Evolutionary conservation across 1,140 invertebrate genomes (phyloP).

Genomic region (Heliconius congener): DNA sequence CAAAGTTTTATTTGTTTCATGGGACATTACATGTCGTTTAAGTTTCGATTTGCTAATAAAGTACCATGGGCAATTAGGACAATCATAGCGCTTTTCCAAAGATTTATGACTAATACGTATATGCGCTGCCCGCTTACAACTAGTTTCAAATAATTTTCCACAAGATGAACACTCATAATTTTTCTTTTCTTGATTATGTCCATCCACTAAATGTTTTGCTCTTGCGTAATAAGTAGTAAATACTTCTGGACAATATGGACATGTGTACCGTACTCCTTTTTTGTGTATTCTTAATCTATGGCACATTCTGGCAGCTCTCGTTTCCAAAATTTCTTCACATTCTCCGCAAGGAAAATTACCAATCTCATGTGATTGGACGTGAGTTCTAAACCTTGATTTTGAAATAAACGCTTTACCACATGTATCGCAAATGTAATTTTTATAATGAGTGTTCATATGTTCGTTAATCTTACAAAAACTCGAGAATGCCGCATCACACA

Average conservation of each 20-base stretch:
- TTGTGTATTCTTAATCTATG: slow-evolving; percentile 63
- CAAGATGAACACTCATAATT: slow-evolving; percentile 55
- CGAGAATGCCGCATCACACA: slow-evolving; percentile 51
- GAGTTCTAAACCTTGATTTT: slow-evolving; percentile 81
- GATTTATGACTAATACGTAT: slow-evolving; percentile 48
- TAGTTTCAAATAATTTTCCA: slow-evolving; percentile 57
- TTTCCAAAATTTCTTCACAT: slow-evolving; percentile 87
- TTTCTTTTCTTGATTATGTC: slow-evolving; percentile 53
- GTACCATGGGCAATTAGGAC: slow-evolving; percentile 48
- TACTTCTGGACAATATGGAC: slow-evolving; percentile 64
- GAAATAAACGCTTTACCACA: slow-evolving; percentile 85
- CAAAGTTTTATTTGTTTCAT: slow-evolving; percentile 35
- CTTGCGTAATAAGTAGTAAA: slow-evolving; percentile 68
- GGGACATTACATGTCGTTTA: slow-evolving; percentile 48
- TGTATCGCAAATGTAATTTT: slow-evolving; percentile 83
- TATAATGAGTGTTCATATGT: slow-evolving; percentile 76
- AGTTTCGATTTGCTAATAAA: slow-evolving; percentile 56
- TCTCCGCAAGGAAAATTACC: slow-evolving; percentile 87
- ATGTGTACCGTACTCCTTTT: slow-evolving; percentile 68
- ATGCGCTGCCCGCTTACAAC: slow-evolving; percentile 59
- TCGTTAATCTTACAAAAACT: slow-evolving; percentile 67
- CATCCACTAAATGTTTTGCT: slow-evolving; percentile 62
- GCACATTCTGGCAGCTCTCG: slow-evolving; percentile 58
- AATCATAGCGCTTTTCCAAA: slow-evolving; percentile 49
- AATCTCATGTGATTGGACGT: slow-evolving; percentile 82